These are phyloP conservation scores for Ctenopoma multispine DNA, from an alignment of 2,797 vertebrate species.

Conservation along the genomic window DNA sequence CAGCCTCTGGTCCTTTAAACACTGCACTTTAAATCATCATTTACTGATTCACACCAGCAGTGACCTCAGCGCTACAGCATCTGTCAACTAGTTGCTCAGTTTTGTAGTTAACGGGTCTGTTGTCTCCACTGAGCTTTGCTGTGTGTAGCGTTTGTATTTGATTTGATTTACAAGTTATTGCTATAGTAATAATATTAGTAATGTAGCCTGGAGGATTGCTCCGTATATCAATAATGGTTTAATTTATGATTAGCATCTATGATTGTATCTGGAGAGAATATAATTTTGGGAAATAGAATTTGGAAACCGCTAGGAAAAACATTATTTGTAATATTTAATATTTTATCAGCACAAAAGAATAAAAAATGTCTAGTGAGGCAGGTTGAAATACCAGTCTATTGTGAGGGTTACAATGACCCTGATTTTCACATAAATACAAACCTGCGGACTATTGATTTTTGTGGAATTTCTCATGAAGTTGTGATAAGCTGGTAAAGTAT, in stretches of 20 bases:
- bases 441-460: constrained; percentile 29
- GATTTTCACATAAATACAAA: constrained; percentile 30
- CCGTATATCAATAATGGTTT: not conserved
- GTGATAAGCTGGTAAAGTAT: constrained; percentile 28
- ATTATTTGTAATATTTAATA: not conserved
- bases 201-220: not conserved
- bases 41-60: constrained; percentile 1
- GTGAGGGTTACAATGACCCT: not conserved
- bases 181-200: not conserved
- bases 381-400: not conserved
- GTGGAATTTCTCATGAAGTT: constrained; percentile 8
- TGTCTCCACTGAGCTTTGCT: not conserved
- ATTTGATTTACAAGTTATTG: not conserved
- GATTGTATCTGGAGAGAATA: too few relatives aligned
- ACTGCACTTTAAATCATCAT: not conserved
- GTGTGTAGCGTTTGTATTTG: not conserved
- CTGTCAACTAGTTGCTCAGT: constrained; percentile 1
- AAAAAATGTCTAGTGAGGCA: not conserved
- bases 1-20: not conserved
- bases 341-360: not conserved
- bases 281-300: not conserved
- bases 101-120: not conserved
- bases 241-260: not conserved
- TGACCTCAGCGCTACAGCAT: not conserved
- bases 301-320: not conserved